Evolutionary conservation across 1,140 invertebrate genomes (phyloP), one percentile per base, ranked within the genome.

Genomic region (Vanessa tameamea): DNA sequence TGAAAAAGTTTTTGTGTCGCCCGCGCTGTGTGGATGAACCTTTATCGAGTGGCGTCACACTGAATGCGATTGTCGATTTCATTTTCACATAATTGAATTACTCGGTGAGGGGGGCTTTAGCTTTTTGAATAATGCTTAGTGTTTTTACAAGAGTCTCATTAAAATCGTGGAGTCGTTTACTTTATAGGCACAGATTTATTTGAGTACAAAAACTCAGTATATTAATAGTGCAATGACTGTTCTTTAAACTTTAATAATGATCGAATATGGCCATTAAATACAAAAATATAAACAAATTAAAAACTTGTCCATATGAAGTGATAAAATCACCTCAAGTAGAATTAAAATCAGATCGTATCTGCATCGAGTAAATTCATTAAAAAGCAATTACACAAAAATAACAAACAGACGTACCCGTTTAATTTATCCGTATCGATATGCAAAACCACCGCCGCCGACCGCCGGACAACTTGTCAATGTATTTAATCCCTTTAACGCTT

Each of bases 1-100:
- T 89, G 87, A 86, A 89, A 89, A 89, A 89, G 80, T 89, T 89
- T 82, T 67, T 78, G 85, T 83, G 61, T 37, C 73, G 47, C 71
- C 64, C 73, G 47, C 71, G 69, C 70, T 4, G 9, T 79, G 75
- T 78, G 76, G 37, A 68, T 55, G 63, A 71, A 71, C 71, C 72
- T 72, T 78, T 75, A 77, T 78, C 76, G 64, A 77, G 37, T 63
- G 51, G 37, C 70, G 63, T 20, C 57, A 50, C 53, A 59, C 51
- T 43, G 47, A 53, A 15, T 16, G 26, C 47, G 47, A 47, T 53
- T 9, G 48, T 47, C 55, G 64, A 20, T 67, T 48, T 66, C 43
- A 23, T 66, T 66, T 72, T 47, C 43, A 48, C 37, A 47, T 75
- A 70, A 69, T 70, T 70, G 53, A 75, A 57, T 55, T 57, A 69